Base-by-base conservation (phyloP, 2,888 invertebrate species). In the Drymonia ruficornis region DNA sequence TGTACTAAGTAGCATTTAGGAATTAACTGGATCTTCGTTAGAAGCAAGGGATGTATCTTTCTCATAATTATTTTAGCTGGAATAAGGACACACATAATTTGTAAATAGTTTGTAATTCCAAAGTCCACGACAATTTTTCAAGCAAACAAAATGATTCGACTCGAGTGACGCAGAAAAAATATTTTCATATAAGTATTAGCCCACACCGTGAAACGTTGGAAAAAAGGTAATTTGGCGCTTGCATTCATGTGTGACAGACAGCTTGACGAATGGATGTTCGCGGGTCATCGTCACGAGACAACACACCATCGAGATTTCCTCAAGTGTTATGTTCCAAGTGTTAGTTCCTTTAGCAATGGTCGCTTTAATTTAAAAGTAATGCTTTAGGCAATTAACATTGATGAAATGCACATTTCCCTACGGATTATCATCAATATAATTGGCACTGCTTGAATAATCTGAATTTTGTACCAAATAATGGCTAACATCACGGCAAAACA, bases 261-360 rank as follows among this genome's bases (percentile, higher is more conserved):
- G 72, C 61, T 46, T 70, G 76, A 73, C 65, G 74, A 68, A 74
- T 67, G 59, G 49, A 57, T 53, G 59, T 59, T 61, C 61, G 55
- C 38, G 55, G 42, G 74, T 73, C 70, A 72, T 60, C 34, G 67
- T 74, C 77, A 75, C 68, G 65, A 65, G 73, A 46, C 50, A 16
- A 16, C 36, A n/a, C 36, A 13, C 3, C 40, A 50, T 45, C 23
- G 15, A 40, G 45, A 43, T 48, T 47, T 55, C 53, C 40, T 51
- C 53, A 49, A n/a, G n/a, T n/a, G n/a, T n/a, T n/a, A n/a, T n/a
- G n/a, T n/a, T 9, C 18, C 52, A 23, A 47, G 42, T 52, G 19
- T 8, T 40, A 40, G 15, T 40, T 9, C 6, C 16, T 16, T 1
- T 38, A n/a, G 1, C 0, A 2, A 40, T 16, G 16, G 40, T n/a